Evolutionary conservation across 2,797 vertebrate genomes (phyloP).

Genomic region (Sebastolobus alascanus): DNA sequence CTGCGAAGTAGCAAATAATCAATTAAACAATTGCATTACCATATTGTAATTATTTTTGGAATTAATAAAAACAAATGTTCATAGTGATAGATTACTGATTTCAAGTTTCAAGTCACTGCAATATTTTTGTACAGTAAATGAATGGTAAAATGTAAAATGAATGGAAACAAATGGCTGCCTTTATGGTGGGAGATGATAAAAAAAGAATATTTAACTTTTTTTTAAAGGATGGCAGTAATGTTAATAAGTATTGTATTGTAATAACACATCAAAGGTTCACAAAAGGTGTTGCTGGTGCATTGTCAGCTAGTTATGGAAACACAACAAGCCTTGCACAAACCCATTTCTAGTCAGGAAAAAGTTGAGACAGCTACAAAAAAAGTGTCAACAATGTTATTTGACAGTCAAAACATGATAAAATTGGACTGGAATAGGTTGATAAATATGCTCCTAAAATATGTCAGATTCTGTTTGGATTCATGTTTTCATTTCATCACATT

Average conservation of each 20-base stretch:
- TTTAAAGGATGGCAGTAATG: not conserved
- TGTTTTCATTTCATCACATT: constrained; percentile 45
- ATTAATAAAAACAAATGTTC: constrained; percentile 22
- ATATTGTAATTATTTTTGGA: not conserved
- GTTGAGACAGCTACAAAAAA: not conserved
- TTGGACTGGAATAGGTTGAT: constrained; percentile 6
- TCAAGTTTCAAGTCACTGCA: not conserved
- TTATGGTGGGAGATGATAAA: not conserved
- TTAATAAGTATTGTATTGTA: not conserved
- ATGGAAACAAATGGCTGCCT: not conserved
- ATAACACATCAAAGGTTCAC: not conserved
- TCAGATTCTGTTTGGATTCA: constrained; percentile 18
- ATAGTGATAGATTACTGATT: too few species aligned
- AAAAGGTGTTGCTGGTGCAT: not conserved
- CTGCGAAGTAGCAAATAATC: constrained; percentile 13
- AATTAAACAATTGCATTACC: constrained; percentile 21
- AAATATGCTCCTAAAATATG: constrained; percentile 31
- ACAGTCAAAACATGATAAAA: not conserved
- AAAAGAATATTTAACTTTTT: not conserved
- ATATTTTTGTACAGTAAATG: not conserved
- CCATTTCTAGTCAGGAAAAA: not conserved
- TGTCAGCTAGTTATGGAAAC: not conserved
- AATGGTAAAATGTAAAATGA: not conserved
- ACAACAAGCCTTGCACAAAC: not conserved
- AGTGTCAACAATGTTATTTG: not conserved